Evolutionary conservation across 2,797 vertebrate genomes (phyloP), one percentile per base, ranked within the genome.

Genomic region (Peromyscus melanophrys): DNA sequence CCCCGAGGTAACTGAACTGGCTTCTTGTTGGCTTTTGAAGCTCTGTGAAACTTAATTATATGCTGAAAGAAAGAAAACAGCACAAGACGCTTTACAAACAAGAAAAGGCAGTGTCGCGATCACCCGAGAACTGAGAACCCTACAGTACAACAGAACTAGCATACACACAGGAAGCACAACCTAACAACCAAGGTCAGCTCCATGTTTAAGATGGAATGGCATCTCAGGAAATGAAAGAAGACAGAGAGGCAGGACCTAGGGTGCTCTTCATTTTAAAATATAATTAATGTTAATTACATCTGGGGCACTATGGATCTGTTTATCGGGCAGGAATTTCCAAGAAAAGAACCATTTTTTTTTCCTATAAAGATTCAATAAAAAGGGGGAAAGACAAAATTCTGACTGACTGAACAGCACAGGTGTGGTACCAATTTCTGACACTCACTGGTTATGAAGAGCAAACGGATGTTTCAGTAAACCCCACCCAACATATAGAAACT

Each of bases 41-140:
- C 99, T 99, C 99, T 99, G 99, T 99, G 99, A 99, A 99, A 99
- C 99, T 99, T 99, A 98, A 99, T 99, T 98, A 99, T 99, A 99
- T 99, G 99, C 99, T 99, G 98, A 96, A 98, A 99, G 97, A 96
- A 97, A 98, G 96, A 98, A 98, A 97, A 97, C 92, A 94, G 27
- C 83, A 96, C 57, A n/a, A 91, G 78, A 95, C 27, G 59, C 67
- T 92, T 90, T 71, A 92, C 80, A 95, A 94, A 69, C 52, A 92
- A 77, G 17, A 77, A 29, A 89, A 92, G 92, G 49, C 97, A 95
- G 92, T 12, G 86, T 23, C 29, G 46, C 89, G 49, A 25, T 29
- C 29, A 52, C 40, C 87, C 65, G 29, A 95, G 0, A 95, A 73
- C 0, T 55, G 2, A 95, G 55, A 77, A 57, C 13, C 37, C 17